Percentiles rank a stretch among this genome's conserved stretches.
phyloP scores from a whole-genome alignment of 2,888 invertebrate genomes.

The Entomobrya proxima region DNA sequence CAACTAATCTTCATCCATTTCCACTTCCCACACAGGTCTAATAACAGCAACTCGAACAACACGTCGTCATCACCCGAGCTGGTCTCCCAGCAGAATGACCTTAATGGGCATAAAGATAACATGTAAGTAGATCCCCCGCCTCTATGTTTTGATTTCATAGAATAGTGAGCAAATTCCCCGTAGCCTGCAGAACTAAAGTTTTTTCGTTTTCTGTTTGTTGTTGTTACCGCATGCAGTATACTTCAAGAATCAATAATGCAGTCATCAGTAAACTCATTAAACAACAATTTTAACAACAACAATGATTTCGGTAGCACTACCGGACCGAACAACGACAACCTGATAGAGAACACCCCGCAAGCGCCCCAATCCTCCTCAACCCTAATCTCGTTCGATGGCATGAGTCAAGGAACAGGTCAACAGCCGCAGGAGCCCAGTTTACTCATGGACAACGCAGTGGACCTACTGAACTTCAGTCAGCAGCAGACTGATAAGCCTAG shows the following conservation, averaged over 20 bases:
- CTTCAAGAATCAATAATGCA: conserved; percentile 64
- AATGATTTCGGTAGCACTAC: conserved; percentile 62
- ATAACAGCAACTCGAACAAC: conserved; percentile 61
- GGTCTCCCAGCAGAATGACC: conserved; percentile 55
- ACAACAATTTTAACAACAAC: conserved; percentile 73
- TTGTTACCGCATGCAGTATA: conserved; percentile 38
- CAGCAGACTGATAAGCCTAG: conserved; percentile 31
- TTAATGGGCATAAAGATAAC: conserved; percentile 70
- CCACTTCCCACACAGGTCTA: conserved; percentile 59
- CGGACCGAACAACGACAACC: conserved; percentile 26
- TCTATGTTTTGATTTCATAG: no score
- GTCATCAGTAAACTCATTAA: conserved; percentile 70
- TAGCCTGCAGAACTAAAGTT: neutral
- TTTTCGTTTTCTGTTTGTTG: neutral
- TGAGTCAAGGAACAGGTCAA: neutral
- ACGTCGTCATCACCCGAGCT: conserved; percentile 49
- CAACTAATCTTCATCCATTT: no score
- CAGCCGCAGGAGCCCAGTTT: neutral
- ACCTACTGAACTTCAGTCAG: conserved; percentile 56
- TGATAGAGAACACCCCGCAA: conserved; percentile 37
- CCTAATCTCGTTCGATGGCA: conserved; percentile 69
- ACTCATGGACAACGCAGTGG: conserved; percentile 48
- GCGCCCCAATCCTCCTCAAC: conserved; percentile 10
- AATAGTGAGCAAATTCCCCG: neutral
- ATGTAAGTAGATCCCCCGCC: no score